Conservation (phyloP, 2,888 invertebrate genomes). For the Callyntrura guangdongensis region DNA sequence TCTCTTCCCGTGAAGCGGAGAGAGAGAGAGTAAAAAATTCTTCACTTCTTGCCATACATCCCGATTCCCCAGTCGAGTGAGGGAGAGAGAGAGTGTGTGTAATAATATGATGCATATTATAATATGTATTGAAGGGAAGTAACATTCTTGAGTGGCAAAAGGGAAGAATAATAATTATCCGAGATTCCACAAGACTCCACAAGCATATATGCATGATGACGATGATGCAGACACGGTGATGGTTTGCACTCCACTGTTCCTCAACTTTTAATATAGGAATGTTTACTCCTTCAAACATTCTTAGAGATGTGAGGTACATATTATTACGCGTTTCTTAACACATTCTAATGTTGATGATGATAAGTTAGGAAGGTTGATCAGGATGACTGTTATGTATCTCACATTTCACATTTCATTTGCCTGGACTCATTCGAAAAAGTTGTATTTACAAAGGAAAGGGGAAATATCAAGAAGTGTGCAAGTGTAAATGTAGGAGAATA, state of each 20-base stretch:
- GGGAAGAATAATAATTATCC: conserved; percentile 82
- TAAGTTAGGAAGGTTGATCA: conserved; percentile 62
- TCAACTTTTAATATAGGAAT: conserved; percentile 23
- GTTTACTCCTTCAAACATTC: not conserved
- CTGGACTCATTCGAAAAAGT: conserved; percentile 36
- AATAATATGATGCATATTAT: conserved; percentile 5
- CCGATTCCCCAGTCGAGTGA: not conserved
- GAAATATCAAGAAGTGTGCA: conserved; percentile 24
- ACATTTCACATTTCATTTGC: conserved; percentile 64
- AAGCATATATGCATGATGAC: conserved; percentile 18
- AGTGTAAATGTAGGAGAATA: conserved; percentile 45
- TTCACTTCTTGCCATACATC: conserved; percentile 35
- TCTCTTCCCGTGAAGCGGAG: not conserved
- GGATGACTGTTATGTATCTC: conserved; percentile 67
- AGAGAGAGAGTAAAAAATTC: conserved; percentile 8
- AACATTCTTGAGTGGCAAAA: conserved; percentile 72
- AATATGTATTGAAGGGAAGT: conserved; percentile 38
- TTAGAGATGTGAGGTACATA: conserved; percentile 37
- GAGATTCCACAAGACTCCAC: conserved; percentile 78
- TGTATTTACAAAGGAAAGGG: not conserved
- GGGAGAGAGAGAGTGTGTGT: not conserved
- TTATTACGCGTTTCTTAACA: conserved; percentile 56
- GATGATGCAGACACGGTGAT: not conserved
- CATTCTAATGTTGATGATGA: conserved; percentile 65
- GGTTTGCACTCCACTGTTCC: not conserved